These are phyloP conservation scores for Cardiocondyla obscurior DNA, from an alignment of 1,140 invertebrate genomes.

Conservation along the genomic window DNA sequence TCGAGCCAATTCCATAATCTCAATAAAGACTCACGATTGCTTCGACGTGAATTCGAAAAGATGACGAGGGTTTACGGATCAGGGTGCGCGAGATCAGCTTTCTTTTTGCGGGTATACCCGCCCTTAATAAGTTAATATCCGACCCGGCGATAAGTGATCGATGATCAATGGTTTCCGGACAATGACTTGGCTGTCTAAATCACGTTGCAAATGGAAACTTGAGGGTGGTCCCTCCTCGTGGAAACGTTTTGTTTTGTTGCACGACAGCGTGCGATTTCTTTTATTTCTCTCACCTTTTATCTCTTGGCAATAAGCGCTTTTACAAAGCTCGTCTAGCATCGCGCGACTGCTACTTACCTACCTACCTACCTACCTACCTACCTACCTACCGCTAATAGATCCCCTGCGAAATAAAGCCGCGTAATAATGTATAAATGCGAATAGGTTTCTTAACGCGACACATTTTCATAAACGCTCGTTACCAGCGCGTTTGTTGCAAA, in stretches of 20 bases:
- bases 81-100: not conserved
- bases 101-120: not conserved
- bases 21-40: not conserved
- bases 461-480: slow-evolving; percentile 44
- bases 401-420: slow-evolving; percentile 22
- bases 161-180: slow-evolving; percentile 47
- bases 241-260: slow-evolving; percentile 48
- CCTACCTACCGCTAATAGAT: slow-evolving; percentile 29
- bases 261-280: not conserved
- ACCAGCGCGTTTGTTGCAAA: not conserved
- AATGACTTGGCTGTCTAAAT: slow-evolving; percentile 40
- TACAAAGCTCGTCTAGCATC: not conserved
- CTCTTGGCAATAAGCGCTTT: slow-evolving; percentile 19
- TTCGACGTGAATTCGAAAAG: not conserved
- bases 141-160: slow-evolving; percentile 10
- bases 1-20: not conserved
- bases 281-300: not conserved
- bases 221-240: slow-evolving; percentile 66
- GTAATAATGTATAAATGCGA: slow-evolving; percentile 32
- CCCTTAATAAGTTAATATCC: not conserved
- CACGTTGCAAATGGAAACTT: slow-evolving; percentile 41
- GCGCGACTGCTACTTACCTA: not conserved
- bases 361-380: too few relatives aligned
- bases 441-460: slow-evolving; percentile 36
- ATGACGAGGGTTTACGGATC: not conserved